Conservation (phyloP, 2,797 vertebrate species). For the Rhinoraja longicauda region DNA sequence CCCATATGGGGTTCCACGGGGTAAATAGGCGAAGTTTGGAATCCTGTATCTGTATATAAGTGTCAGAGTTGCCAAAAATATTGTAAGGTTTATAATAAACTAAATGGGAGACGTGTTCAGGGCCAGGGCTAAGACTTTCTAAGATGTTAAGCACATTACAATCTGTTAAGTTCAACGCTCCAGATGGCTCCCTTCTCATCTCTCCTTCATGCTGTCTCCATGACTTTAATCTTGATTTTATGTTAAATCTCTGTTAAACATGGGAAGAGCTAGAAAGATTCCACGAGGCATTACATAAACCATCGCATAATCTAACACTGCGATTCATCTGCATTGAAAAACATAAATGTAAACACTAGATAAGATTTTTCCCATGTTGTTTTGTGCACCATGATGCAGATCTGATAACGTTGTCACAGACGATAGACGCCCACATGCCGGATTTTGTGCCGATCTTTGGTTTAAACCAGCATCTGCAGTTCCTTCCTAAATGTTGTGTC, state of each 20-base stretch:
- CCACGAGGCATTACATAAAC: not conserved
- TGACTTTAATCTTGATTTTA: not conserved
- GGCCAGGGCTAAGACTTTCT: too few relatives aligned
- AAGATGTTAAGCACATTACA: not conserved
- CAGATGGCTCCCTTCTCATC: conserved; percentile 13
- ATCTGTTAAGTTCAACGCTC: not conserved
- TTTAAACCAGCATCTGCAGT: too few relatives aligned
- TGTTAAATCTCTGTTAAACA: not conserved
- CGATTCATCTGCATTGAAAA: not conserved
- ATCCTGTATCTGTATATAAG: not conserved
- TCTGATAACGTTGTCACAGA: not conserved
- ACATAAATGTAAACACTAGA: not conserved
- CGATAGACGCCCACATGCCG: too few relatives aligned
- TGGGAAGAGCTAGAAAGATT: not conserved
- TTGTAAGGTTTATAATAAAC: not conserved
- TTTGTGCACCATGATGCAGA: not conserved
- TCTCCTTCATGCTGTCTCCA: too few relatives aligned
- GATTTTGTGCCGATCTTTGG: too few relatives aligned
- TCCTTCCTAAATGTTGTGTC: not conserved
- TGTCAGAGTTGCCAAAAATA: not conserved
- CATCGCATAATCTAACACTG: not conserved
- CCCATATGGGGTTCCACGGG: not conserved
- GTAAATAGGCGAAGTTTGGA: not conserved
- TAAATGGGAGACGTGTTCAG: not conserved
- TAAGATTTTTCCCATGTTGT: not conserved